Evolutionary conservation across 1,140 invertebrate genomes (phyloP), one percentile per base, ranked within the genome.

Genomic region (Eciton burchellii): DNA sequence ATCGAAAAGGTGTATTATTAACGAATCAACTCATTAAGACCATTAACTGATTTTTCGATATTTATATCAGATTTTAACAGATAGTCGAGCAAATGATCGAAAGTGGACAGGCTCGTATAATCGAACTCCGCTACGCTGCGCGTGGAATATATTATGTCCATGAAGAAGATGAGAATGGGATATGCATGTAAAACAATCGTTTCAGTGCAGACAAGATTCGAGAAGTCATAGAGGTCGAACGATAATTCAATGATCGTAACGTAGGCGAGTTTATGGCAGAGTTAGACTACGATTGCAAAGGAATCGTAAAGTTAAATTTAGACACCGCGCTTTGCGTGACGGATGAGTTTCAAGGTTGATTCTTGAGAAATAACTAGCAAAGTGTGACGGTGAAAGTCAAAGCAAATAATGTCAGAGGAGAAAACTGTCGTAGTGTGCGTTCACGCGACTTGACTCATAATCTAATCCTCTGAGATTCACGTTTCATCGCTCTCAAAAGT

Each of bases 381-480:
- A 63, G 3, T 16, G 14, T 9, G n/a, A 62, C 29, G 21, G 12
- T n/a, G 16, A 26, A 35, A 35, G 9, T 9, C 3, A 56, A 43
- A 29, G 6, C 12, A n/a, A 43, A 29, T 68, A 77, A 77, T 54
- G 66, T 54, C 63, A 35, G 57, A 63, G 6, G 11, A 14, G 35
- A 43, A 56, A 19, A 57, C 60, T 0, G 49, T 62, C 1, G 0
- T 63, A 19, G 35, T 19, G 2, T 6, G 35, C 6, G 35, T 35
- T 60, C 29, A 21, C 29, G 47, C 16, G 19, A 63, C 63, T 2
- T 59, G 19, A 63, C 63, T 2, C 43, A 26, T 41, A 57, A 43
- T 21, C 16, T 57, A 74, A 29, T 52, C 9, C 8, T 47, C 35
- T 16, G 29, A 41, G 16, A 3, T 35, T 35, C 0, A 49, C 8